Evolutionary conservation across 2,888 invertebrate genomes (phyloP).

Genomic region (Troides aeacus): DNA sequence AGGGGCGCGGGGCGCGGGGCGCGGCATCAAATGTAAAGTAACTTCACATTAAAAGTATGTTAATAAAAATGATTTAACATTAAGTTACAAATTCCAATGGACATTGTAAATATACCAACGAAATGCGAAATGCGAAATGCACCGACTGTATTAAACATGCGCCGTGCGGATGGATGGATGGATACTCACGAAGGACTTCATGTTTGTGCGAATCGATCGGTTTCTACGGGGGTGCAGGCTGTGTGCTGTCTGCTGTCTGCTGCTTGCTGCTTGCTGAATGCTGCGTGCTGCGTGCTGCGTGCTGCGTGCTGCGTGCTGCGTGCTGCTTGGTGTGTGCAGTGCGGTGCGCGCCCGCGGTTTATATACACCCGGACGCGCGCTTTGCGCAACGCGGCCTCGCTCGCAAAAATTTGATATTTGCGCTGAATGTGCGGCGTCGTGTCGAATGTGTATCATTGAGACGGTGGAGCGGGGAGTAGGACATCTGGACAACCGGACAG

Average conservation of each 20-base stretch:
- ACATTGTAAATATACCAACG: no score
- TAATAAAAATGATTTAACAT: no score
- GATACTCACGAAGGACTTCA: conserved; percentile 25
- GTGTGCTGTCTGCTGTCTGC: no score
- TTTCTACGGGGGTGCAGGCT: not conserved
- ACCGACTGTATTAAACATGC: not conserved
- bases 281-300: no score
- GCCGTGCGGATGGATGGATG: not conserved
- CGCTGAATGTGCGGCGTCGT: not conserved
- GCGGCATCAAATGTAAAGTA: no score
- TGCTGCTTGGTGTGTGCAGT: not conserved
- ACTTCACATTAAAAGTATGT: no score
- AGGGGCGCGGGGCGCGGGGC: no score
- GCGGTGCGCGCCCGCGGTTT: not conserved
- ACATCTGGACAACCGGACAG: no score
- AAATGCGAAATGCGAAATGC: no score
- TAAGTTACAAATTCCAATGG: no score
- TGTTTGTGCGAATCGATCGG: conserved; percentile 5
- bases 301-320: not conserved
- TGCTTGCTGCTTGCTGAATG: no score
- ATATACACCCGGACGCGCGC: not conserved
- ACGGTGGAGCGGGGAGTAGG: no score
- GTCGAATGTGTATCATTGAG: not conserved
- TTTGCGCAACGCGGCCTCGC: not conserved
- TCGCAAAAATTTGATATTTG: not conserved